phyloP scores from a whole-genome alignment of 2,113 vertebrate species.

The Plectropomus leopardus region DNA sequence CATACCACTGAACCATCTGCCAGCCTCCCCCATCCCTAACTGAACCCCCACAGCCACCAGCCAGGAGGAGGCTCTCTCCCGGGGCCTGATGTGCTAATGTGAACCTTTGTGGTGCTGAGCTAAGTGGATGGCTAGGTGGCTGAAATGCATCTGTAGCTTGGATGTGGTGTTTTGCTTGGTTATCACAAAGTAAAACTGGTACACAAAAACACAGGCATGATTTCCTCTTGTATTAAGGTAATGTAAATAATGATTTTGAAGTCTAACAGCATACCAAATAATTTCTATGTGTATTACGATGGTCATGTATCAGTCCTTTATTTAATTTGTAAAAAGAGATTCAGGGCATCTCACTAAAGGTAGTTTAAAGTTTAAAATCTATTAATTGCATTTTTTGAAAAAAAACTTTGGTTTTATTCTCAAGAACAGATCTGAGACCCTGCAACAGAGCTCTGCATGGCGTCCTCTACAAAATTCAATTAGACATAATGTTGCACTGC shows the following conservation, averaged over 20 bases:
- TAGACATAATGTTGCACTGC: conserved; percentile 89
- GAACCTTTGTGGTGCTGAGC: conserved; percentile 76
- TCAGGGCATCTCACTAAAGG: neutral
- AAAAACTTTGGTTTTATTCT: conserved; percentile 38
- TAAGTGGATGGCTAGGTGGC: conserved; percentile 62
- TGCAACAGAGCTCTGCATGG: conserved; percentile 55
- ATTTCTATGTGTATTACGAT: neutral
- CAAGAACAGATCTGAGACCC: conserved; percentile 38
- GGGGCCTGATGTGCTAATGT: conserved; percentile 79
- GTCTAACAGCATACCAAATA: neutral
- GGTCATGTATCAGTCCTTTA: neutral
- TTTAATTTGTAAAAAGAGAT: neutral
- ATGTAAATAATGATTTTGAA: neutral
- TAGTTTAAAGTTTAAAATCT: too few relatives aligned
- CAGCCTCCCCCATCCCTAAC: conserved; percentile 58
- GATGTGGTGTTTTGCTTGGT: neutral
- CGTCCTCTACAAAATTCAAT: conserved; percentile 89
- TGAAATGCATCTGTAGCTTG: conserved; percentile 27
- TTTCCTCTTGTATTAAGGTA: neutral
- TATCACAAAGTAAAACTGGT: conserved; percentile 14
- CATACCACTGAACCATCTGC: conserved; percentile 80
- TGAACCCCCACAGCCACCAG: conserved; percentile 74
- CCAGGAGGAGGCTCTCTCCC: conserved; percentile 66
- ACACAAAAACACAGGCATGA: neutral
- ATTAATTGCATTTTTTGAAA: too few relatives aligned